Conservation (phyloP, 1,140 invertebrate species). For the Heliconius hermathena region DNA sequence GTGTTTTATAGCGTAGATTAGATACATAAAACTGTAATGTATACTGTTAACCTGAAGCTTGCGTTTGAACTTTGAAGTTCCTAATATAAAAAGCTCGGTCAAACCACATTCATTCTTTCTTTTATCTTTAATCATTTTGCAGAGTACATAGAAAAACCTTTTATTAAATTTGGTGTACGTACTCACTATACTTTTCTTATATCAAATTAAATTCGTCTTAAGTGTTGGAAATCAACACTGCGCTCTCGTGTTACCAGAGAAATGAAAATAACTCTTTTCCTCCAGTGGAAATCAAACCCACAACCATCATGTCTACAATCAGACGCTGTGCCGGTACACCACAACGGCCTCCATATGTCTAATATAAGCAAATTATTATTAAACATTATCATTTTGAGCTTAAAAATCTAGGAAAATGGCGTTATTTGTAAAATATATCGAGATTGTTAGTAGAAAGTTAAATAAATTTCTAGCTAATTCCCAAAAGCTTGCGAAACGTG, state of each 20-base stretch:
- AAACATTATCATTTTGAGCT: too few relatives aligned
- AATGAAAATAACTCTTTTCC: too few relatives aligned
- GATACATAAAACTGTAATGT: slow-evolving; percentile 5
- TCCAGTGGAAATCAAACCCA: too few relatives aligned
- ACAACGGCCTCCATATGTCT: too few relatives aligned
- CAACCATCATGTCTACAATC: too few relatives aligned
- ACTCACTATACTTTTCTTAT: neutral
- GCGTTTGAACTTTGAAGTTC: neutral
- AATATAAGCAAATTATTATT: too few relatives aligned
- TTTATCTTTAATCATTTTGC: neutral
- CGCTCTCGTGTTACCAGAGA: too few relatives aligned
- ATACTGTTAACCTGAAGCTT: slow-evolving; percentile 1
- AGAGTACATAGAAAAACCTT: neutral
- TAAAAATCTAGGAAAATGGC: neutral
- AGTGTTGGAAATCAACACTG: too few relatives aligned
- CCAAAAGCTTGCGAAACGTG: neutral
- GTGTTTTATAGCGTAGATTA: neutral
- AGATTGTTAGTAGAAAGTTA: neutral
- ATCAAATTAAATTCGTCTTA: too few relatives aligned
- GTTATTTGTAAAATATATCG: neutral
- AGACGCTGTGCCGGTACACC: too few relatives aligned
- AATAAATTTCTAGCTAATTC: neutral
- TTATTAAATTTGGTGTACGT: neutral
- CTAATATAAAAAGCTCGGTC: neutral
- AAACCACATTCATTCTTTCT: neutral